Conservation (phyloP, 1,140 invertebrate species). For the Drosophila orosa region DNA sequence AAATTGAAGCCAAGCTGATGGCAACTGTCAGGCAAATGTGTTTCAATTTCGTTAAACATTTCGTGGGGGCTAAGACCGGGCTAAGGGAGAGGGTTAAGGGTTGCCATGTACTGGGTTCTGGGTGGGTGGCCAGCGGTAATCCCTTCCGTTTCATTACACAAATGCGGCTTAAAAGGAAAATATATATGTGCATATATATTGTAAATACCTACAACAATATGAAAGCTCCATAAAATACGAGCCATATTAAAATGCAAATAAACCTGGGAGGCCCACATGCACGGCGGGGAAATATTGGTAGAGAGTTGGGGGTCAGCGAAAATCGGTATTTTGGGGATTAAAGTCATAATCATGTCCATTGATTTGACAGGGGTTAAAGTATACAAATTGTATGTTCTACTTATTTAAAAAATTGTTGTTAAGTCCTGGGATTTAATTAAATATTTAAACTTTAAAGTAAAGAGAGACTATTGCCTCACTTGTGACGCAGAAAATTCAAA, state of each 20-base stretch:
- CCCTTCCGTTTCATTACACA: slow-evolving; percentile 75
- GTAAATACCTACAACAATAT: slow-evolving; percentile 51
- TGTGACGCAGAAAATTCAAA: no score
- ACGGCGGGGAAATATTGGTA: neutral
- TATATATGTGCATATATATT: slow-evolving; percentile 47
- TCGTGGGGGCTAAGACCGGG: slow-evolving; percentile 17
- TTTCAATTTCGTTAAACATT: slow-evolving; percentile 70
- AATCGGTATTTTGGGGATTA: slow-evolving; percentile 1
- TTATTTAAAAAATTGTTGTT: neutral
- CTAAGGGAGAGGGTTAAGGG: slow-evolving; percentile 29
- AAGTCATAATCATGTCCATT: neutral
- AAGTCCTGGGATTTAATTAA: neutral
- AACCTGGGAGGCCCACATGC: slow-evolving; percentile 14
- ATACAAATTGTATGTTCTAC: neutral
- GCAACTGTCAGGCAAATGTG: slow-evolving; percentile 63
- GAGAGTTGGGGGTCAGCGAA: slow-evolving; percentile 1
- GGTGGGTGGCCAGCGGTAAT: slow-evolving; percentile 53
- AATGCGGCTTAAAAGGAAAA: slow-evolving; percentile 70
- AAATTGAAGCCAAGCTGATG: slow-evolving; percentile 72
- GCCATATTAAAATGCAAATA: slow-evolving; percentile 65
- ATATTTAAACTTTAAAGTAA: neutral
- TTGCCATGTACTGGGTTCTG: slow-evolving; percentile 6
- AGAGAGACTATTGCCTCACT: no score
- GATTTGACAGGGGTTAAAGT: neutral
- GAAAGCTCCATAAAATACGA: slow-evolving; percentile 48